A percentile compares a stretch with the other conserved stretches of the same genome.
Evolutionary conservation across 2,113 vertebrate species (phyloP).

Genomic region (Clarias magur): DNA sequence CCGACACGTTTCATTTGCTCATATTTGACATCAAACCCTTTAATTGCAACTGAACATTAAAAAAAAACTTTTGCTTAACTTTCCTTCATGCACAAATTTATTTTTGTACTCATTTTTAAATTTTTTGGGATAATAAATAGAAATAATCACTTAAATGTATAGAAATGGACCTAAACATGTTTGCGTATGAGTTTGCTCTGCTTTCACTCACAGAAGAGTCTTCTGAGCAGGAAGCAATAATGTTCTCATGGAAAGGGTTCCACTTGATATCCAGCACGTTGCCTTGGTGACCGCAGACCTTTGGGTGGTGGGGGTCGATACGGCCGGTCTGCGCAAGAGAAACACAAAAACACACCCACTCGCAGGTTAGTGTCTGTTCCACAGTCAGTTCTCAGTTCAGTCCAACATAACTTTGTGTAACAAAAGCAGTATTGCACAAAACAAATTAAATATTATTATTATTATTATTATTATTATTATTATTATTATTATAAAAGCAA

Average conservation of each 20-base stretch:
- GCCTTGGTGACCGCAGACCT: conserved; percentile 94
- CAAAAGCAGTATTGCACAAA: neutral
- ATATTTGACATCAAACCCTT: neutral
- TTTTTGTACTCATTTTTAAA: neutral
- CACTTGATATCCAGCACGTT: conserved; percentile 98
- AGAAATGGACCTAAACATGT: neutral
- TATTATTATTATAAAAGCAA: neutral
- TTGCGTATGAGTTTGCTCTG: neutral
- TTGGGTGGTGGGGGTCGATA: conserved; percentile 90
- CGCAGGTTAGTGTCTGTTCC: neutral
- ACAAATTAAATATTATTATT: neutral
- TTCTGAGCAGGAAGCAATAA: conserved; percentile 95
- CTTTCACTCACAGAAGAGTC: conserved; percentile 86
- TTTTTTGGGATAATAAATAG: neutral
- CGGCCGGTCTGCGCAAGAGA: conserved; percentile 74
- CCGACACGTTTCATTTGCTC: neutral
- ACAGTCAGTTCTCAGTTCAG: neutral
- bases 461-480: conserved; percentile 14
- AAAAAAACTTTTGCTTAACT: neutral
- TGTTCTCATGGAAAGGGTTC: conserved; percentile 98
- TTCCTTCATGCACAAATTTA: neutral
- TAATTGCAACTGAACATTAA: neutral
- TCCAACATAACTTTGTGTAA: neutral
- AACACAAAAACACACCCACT: conserved; percentile 1
- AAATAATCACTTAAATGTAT: neutral